Evolutionary conservation across 2,113 vertebrate species (phyloP).

Genomic region (Nesoenas mayeri): DNA sequence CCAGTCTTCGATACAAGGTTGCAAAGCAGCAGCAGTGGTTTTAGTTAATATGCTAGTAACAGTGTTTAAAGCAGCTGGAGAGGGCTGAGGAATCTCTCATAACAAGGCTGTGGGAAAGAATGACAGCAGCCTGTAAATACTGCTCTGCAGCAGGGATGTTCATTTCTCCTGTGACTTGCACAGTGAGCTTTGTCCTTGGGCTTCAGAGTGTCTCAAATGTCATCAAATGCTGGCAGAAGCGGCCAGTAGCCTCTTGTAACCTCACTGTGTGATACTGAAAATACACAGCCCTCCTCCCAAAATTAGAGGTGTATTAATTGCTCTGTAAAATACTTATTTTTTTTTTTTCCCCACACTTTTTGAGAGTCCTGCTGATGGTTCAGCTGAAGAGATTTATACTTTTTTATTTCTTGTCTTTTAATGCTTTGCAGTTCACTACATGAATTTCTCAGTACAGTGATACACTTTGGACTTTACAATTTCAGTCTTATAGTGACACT

Average conservation of each 20-base stretch:
- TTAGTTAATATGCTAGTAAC: background rate
- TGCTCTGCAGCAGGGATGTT: background rate
- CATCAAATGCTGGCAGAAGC: background rate
- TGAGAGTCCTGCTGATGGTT: background rate
- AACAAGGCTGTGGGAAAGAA: background rate
- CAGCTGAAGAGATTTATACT: background rate
- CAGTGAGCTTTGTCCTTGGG: background rate
- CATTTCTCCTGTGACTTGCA: background rate
- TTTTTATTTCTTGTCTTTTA: conserved; percentile 11
- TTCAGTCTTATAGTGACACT: conserved; percentile 54
- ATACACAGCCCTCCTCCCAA: background rate
- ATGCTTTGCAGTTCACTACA: background rate
- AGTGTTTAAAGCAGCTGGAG: background rate
- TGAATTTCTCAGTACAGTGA: conserved; percentile 15
- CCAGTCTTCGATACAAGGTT: background rate
- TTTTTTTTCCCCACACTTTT: background rate
- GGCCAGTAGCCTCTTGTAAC: background rate
- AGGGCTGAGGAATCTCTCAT: background rate
- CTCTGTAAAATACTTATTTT: background rate
- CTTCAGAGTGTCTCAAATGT: background rate
- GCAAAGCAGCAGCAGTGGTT: background rate
- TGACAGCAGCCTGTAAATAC: background rate
- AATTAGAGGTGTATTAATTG: background rate
- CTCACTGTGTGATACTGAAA: background rate
- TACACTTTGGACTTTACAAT: conserved; percentile 36